Evolutionary conservation across 2,797 vertebrate genomes (phyloP), one percentile per base, ranked within the genome.

Genomic region (Synanceia verrucosa): DNA sequence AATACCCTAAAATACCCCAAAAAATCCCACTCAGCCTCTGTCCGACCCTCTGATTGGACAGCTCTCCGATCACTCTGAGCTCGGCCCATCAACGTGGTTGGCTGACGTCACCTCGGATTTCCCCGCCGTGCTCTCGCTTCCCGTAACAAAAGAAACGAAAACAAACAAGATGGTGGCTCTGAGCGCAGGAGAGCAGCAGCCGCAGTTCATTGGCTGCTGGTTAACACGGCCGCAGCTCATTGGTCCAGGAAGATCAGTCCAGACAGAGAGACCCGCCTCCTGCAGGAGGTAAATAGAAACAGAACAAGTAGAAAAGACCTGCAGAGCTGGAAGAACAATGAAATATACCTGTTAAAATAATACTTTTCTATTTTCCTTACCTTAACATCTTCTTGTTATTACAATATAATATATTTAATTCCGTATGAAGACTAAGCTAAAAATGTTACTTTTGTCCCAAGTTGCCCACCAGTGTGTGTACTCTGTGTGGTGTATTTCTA

Each of bases 81-180:
- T 92, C 89, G 52, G 73, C 85, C 28, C 87, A 92, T 91, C 59
- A 16, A n/a, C 61, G 63, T 50, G 8, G 5, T 10, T 19, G 21
- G 33, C 18, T 78, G 73, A 90, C 85, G 88, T 94, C 86, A 92
- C 16, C 23, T 34, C 50, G 90, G 86, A 84, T 82, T 91, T 82
- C 88, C 91, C 86, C 61, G 2, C 39, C 41, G 19, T 31, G 18
- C 43, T 19, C 44, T 65, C 57, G 23, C 72, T 86, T 81, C 70
- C 71, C 50, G 76, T 76, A 76, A 84, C 3, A 16, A 14, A 0
- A 1, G 13, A 24, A 23, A 80, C n/a, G 7, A 66, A 70, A 86
- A 89, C 78, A 84, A 82, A 78, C 68, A 83, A 81, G 67, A 87
- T 69, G 81, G 58, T 65, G 39, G 29, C n/a, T 11, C 24, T 19